A percentile compares a stretch with the other conserved stretches of the same genome.
Conservation (phyloP, 2,888 invertebrate genomes). For the Cinara cedri region DNA sequence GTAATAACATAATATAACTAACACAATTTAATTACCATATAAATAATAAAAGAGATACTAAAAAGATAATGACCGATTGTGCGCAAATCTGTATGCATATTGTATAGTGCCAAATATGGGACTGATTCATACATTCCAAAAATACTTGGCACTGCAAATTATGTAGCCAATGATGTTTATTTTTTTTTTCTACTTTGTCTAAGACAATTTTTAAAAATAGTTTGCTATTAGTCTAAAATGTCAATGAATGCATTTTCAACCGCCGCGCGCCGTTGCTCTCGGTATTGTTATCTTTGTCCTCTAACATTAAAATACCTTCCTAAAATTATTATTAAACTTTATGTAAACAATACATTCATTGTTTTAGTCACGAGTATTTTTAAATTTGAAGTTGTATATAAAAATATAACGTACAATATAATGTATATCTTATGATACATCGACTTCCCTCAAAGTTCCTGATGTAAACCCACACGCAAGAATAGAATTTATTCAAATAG, state of each 20-base stretch:
- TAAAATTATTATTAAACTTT: conserved; percentile 36
- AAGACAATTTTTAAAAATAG: conserved; percentile 44
- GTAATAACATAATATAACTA: background rate
- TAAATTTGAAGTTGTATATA: conserved; percentile 1
- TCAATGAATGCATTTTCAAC: conserved; percentile 39
- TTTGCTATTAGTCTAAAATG: conserved; percentile 37
- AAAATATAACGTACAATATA: background rate
- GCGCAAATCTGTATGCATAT: background rate
- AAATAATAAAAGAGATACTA: background rate
- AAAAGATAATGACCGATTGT: conserved; percentile 1
- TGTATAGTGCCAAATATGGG: conserved; percentile 32
- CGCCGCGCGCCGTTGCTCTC: background rate
- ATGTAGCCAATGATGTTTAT: conserved; percentile 21
- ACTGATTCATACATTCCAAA: conserved; percentile 48
- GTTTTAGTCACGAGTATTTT: conserved; percentile 35
- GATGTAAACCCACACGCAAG: background rate
- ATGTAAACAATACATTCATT: conserved; percentile 27
- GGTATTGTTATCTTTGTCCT: conserved; percentile 38
- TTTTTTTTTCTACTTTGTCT: conserved; percentile 10
- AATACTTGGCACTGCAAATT: conserved; percentile 41
- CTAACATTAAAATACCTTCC: conserved; percentile 16
- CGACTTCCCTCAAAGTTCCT: background rate
- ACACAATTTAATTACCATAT: background rate
- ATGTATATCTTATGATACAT: background rate
- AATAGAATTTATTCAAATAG: background rate